Evolutionary conservation across 2,888 invertebrate genomes (phyloP).

Genomic region (Branchinecta sandiegonensis): DNA sequence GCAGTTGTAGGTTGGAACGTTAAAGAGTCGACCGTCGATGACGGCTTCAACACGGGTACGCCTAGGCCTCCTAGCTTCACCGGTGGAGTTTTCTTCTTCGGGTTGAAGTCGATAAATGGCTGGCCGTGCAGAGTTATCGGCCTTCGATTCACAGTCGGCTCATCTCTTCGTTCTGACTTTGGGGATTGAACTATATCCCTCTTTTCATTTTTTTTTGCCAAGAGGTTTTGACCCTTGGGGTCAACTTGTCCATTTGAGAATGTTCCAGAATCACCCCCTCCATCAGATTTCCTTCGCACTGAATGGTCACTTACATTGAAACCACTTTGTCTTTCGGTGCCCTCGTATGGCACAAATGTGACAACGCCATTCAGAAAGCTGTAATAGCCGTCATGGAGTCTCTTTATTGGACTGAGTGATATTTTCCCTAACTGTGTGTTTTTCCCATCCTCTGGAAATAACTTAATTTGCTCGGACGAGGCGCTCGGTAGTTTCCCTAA

Average conservation of each 20-base stretch:
- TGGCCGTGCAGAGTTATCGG: neutral
- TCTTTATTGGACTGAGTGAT: slow-evolving; percentile 10
- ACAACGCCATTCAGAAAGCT: slow-evolving; percentile 6
- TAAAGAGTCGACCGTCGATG: neutral
- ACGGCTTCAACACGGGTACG: neutral
- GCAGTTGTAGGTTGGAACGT: neutral
- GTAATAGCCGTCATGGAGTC: slow-evolving; percentile 9
- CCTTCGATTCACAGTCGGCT: neutral
- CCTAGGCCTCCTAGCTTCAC: slow-evolving; percentile 3
- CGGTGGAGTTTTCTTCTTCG: neutral
- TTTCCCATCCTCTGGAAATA: neutral
- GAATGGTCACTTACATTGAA: too few species aligned
- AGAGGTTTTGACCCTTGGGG: too few species aligned
- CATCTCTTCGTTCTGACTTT: neutral
- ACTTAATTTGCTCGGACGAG: neutral
- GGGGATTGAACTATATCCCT: neutral
- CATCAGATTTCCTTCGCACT: too few species aligned
- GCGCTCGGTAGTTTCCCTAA: slow-evolving; percentile 10
- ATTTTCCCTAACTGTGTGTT: slow-evolving; percentile 12
- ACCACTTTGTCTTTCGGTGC: too few species aligned
- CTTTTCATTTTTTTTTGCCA: too few species aligned
- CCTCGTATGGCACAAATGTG: neutral
- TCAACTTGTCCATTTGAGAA: too few species aligned
- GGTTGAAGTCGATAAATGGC: neutral
- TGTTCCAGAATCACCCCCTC: too few species aligned